Conservation (phyloP, 2,888 invertebrate species). For the Sepiola atlantica region DNA sequence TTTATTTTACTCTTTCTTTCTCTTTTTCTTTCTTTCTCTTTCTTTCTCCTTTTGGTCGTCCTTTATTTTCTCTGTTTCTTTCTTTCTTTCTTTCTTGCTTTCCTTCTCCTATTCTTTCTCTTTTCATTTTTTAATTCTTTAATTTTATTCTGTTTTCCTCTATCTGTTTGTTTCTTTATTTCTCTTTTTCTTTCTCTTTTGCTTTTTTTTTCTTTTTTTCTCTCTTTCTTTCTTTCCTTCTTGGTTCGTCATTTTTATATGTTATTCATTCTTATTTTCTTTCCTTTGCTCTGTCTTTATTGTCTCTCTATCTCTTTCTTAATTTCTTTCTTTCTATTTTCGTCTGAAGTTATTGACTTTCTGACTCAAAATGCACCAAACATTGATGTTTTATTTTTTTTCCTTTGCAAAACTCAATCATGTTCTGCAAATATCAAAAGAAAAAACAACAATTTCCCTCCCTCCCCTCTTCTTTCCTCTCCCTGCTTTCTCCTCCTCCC, state of each 20-base stretch:
- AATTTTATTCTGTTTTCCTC: too few species aligned
- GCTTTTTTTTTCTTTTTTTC: neutral
- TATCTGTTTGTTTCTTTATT: accelerated
- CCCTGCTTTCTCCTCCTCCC: too few species aligned
- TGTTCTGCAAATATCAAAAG: too few species aligned
- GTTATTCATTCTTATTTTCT: neutral
- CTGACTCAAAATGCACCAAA: too few species aligned
- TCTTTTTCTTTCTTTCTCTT: neutral
- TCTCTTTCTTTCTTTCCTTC: neutral
- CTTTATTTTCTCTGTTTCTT: accelerated
- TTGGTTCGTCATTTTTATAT: neutral
- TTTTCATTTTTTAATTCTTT: too few species aligned
- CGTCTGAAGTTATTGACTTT: too few species aligned
- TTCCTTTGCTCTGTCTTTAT: neutral
- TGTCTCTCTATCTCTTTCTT: neutral
- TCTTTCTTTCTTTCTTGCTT: neutral
- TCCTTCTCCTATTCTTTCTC: too few species aligned
- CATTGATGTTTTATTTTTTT: too few species aligned
- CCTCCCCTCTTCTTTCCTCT: too few species aligned
- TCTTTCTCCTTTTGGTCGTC: neutral
- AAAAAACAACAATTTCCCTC: too few species aligned
- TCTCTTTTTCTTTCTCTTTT: neutral
- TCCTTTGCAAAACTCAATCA: too few species aligned
- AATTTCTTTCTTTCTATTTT: too few species aligned
- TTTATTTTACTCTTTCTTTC: neutral